Conservation (phyloP, 2,888 invertebrate genomes). For the Ypsolopha scabrella region DNA sequence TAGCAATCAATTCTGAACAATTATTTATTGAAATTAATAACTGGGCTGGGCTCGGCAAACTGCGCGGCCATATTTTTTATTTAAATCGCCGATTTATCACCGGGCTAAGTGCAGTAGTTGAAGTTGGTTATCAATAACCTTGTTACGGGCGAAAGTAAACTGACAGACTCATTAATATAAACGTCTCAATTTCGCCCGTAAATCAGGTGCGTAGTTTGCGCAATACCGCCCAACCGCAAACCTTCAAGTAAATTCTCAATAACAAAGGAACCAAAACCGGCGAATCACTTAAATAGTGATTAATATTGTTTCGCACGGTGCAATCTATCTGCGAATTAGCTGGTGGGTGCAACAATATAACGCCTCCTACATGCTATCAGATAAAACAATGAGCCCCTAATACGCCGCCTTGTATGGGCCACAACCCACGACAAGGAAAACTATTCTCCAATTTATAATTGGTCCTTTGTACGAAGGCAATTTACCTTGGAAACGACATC, state of each 20-base stretch:
- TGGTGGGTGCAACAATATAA: constrained; percentile 49
- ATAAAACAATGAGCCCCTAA: constrained; percentile 46
- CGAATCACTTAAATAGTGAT: constrained; percentile 1
- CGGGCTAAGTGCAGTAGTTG: too few relatives aligned
- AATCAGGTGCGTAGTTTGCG: too few relatives aligned
- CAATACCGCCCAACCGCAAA: too few relatives aligned
- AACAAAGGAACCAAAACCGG: constrained; percentile 1
- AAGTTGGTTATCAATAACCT: too few relatives aligned
- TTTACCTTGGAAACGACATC: neutral
- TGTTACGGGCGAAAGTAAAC: too few relatives aligned
- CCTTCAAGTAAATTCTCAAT: too few relatives aligned
- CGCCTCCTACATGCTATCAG: constrained; percentile 26
- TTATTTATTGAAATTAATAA: constrained; percentile 16
- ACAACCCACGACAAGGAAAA: constrained; percentile 7
- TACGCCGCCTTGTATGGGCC: constrained; percentile 29
- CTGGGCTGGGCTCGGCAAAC: constrained; percentile 10
- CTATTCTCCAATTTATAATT: neutral
- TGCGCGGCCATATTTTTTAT: too few relatives aligned
- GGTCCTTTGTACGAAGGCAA: neutral
- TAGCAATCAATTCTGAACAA: constrained; percentile 25
- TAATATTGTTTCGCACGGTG: constrained; percentile 2
- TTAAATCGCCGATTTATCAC: too few relatives aligned
- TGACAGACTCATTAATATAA: neutral
- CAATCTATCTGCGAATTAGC: neutral
- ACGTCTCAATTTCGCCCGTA: neutral